Base-by-base conservation (phyloP, 2,113 vertebrate genomes). In the Haliaeetus leucogaster region DNA sequence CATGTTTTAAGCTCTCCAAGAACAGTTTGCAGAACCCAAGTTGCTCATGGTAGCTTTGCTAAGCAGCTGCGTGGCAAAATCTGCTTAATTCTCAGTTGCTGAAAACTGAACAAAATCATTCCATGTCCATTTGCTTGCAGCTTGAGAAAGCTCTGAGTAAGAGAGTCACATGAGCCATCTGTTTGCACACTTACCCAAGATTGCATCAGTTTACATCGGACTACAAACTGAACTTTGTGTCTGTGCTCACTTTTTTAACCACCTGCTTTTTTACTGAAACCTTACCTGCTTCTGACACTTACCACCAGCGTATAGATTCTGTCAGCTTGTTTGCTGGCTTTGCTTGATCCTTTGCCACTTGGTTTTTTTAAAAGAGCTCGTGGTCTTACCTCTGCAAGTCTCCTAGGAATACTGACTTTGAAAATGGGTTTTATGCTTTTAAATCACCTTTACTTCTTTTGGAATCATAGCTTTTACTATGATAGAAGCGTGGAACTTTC, bases 281-380 rank as follows among this genome's bases (percentile, higher is more conserved):
- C 14, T 32, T 50, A 5, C 10, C 10, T 67, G 7, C 53, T 67
- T 30, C 59, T 34, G 81, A 3, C 2, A 0, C 43, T 61, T 40
- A 14, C 61, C 7, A 0, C 29, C 0, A 0, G 40, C 0, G 0
- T 19, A 1, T 21, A 25, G 85, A 8, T 30, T 17, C 61, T 52
- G 48, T 27, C 73, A 71, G 59, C 17, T 55, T 67, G 15, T 38
- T 78, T 0, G 0, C 80, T 80, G 55, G 21, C 68, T 91, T 53
- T 15, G 9, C 73, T 63, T 34, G 53, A 78, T 70, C 61, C 77
- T 72, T 34, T 50, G 53, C 56, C 45, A 9, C 72, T 36, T 68
- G 9, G 3, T 30, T 5, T 34, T 70, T 70, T 30, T 9, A 30
- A 45, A 61, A 47, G 27, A 38, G 22, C 61, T 62, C 23, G 0